Percentiles rank a stretch among this genome's conserved stretches.
phyloP scores from a whole-genome alignment of 2,888 invertebrate species.

The Cheilosia grossa region DNA sequence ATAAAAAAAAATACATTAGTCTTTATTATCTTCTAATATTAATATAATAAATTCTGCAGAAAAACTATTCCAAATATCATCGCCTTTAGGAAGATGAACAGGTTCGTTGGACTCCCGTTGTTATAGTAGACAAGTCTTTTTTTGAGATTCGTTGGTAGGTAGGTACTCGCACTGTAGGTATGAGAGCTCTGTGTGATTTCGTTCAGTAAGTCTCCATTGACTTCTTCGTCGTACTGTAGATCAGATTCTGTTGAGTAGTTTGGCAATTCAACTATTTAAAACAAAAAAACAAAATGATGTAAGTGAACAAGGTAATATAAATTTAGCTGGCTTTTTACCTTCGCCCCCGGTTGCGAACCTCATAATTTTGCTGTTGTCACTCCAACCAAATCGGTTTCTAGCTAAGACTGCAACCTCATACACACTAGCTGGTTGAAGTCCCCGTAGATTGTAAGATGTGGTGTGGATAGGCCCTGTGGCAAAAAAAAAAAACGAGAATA shows the following conservation, averaged over 20 bases:
- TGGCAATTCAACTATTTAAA: slow-evolving; percentile 80
- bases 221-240: slow-evolving; percentile 77
- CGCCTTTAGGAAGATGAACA: slow-evolving; percentile 17
- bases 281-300: not conserved
- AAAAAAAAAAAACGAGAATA: too few species aligned
- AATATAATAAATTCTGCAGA: slow-evolving; percentile 18
- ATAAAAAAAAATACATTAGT: slow-evolving; percentile 26
- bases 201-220: slow-evolving; percentile 78
- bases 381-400: slow-evolving; percentile 93
- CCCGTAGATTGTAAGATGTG: slow-evolving; percentile 89
- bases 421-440: slow-evolving; percentile 88
- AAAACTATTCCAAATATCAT: slow-evolving; percentile 28
- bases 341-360: slow-evolving; percentile 91
- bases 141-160: not conserved
- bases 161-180: slow-evolving; percentile 37
- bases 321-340: slow-evolving; percentile 84
- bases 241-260: slow-evolving; percentile 82
- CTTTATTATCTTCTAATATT: slow-evolving; percentile 32
- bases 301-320: not conserved
- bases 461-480: slow-evolving; percentile 89
- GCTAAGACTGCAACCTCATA: slow-evolving; percentile 92
- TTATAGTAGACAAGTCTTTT: slow-evolving; percentile 21
- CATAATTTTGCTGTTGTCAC: slow-evolving; percentile 89
- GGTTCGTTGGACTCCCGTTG: slow-evolving; percentile 22
- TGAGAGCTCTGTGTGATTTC: slow-evolving; percentile 79